phyloP scores from a whole-genome alignment of 2,113 vertebrate species.

The Castor canadensis region DNA sequence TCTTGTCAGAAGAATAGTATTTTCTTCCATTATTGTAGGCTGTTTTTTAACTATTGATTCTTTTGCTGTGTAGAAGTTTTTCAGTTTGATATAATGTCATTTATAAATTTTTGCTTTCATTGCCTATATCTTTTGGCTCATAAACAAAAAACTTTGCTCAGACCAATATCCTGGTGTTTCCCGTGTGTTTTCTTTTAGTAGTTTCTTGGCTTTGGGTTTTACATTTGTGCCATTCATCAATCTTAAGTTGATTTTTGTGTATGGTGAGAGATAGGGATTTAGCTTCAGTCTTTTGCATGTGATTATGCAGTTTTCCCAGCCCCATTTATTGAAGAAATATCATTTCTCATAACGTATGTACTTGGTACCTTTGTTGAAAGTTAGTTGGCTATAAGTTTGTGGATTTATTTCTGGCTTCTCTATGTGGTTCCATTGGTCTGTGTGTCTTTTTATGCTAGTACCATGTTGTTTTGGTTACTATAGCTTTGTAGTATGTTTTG shows the following conservation, averaged over 20 bases:
- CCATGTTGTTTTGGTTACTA: no score
- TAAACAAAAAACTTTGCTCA: not conserved
- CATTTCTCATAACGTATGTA: not conserved
- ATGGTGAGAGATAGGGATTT: not conserved
- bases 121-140: not conserved
- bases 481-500: no score
- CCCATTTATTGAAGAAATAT: no score
- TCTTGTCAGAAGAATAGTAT: not conserved
- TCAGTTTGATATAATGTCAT: not conserved
- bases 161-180: not conserved
- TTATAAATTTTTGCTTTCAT: no score
- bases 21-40: not conserved
- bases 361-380: not conserved
- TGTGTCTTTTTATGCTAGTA: no score
- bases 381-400: not conserved
- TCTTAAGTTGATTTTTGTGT: not conserved
- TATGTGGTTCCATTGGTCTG: not conserved
- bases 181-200: not conserved
- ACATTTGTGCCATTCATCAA: not conserved
- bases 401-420: not conserved
- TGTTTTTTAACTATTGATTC: not conserved
- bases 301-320: not conserved
- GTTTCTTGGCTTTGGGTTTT: not conserved
- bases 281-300: not conserved
- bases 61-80: no score